These are phyloP conservation scores for Odontamblyopus rebecca DNA, from an alignment of 2,797 vertebrate species.

Conservation along the genomic window DNA sequence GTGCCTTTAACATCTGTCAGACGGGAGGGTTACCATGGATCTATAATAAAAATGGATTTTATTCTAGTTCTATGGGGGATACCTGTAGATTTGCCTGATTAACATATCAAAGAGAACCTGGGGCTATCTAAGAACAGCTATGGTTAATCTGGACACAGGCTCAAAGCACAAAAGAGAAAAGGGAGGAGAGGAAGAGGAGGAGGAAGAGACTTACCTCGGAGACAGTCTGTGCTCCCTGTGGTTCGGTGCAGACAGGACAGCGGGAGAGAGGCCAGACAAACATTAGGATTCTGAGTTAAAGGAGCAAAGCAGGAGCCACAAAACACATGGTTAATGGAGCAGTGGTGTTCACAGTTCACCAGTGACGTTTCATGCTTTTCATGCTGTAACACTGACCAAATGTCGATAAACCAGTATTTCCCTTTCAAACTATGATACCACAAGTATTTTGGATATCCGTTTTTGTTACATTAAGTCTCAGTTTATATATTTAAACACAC, in stretches of 20 bases:
- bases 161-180: not conserved
- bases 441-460: not conserved
- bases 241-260: conserved; percentile 45
- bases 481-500: not conserved
- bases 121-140: not conserved
- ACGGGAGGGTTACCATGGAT: no score
- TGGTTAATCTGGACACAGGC: not conserved
- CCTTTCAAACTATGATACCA: not conserved
- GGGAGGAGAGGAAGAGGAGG: not conserved
- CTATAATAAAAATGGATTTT: no score
- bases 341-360: conserved; percentile 20
- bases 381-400: not conserved
- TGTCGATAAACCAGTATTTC: not conserved
- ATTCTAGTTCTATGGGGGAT: no score
- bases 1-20: no score
- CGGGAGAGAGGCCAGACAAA: conserved; percentile 55
- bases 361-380: not conserved
- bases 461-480: not conserved
- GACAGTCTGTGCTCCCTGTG: conserved; percentile 74
- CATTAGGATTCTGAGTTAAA: conserved; percentile 14
- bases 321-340: not conserved
- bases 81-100: no score
- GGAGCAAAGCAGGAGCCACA: conserved; percentile 13
- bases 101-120: not conserved
- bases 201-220: conserved; percentile 70